Conservation (phyloP, 2,113 vertebrate species). For the Otolemur garnettii region DNA sequence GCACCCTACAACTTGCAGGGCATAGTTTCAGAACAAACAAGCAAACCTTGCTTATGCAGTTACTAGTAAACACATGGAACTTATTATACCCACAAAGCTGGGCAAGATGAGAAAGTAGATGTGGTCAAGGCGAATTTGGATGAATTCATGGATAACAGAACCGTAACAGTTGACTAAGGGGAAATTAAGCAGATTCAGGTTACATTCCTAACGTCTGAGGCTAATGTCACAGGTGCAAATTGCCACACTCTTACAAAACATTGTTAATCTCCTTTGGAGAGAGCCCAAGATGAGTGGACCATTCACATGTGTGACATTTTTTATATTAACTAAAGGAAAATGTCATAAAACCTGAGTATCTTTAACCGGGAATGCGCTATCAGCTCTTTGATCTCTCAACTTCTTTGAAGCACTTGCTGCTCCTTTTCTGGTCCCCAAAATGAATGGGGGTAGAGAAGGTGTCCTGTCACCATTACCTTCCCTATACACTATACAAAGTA, state of each 20-base stretch:
- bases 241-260: constrained; percentile 40
- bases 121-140: constrained; percentile 70
- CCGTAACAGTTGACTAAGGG: constrained; percentile 51
- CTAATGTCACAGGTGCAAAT: constrained; percentile 62
- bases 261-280: constrained; percentile 2
- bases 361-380: constrained; percentile 42
- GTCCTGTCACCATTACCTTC: background rate
- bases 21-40: constrained; percentile 51
- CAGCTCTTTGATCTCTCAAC: constrained; percentile 48
- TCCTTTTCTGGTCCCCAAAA: constrained; percentile 35
- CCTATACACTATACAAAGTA: background rate
- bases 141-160: constrained; percentile 65
- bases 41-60: constrained; percentile 48
- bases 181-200: constrained; percentile 68
- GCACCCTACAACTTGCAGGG: background rate
- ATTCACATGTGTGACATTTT: constrained; percentile 55
- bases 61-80: constrained; percentile 60
- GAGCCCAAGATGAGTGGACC: background rate
- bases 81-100: constrained; percentile 35
- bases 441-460: background rate
- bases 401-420: constrained; percentile 16
- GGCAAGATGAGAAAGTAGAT: constrained; percentile 65
- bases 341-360: constrained; percentile 49
- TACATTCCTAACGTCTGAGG: constrained; percentile 32
- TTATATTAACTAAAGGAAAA: constrained; percentile 66